phyloP scores from a whole-genome alignment of 2,797 vertebrate genomes.

The Echiichthys vipera region DNA sequence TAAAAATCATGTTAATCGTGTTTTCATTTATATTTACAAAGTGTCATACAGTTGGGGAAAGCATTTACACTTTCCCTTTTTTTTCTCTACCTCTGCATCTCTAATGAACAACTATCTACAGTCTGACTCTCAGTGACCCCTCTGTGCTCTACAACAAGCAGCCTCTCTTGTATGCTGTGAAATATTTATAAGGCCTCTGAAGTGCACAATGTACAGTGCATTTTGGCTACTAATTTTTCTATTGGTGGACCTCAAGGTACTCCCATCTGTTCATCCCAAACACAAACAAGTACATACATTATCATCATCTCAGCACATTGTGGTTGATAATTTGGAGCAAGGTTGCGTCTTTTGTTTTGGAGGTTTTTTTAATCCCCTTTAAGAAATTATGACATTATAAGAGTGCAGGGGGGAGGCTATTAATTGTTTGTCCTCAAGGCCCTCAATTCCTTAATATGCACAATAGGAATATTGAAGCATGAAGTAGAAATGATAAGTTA shows the following conservation, averaged over 20 bases:
- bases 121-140: slow-evolving; percentile 44
- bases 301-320: not conserved
- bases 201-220: slow-evolving; percentile 15
- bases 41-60: not conserved
- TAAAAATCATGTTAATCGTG: slow-evolving; percentile 11
- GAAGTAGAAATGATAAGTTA: too few relatives aligned
- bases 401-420: not conserved
- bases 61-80: slow-evolving; percentile 15
- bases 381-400: too few relatives aligned
- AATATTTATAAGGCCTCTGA: slow-evolving; percentile 60
- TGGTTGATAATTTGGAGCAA: slow-evolving; percentile 1
- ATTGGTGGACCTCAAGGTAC: slow-evolving; percentile 25
- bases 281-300: slow-evolving; percentile 10
- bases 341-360: not conserved
- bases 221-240: slow-evolving; percentile 56
- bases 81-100: slow-evolving; percentile 7
- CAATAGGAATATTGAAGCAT: too few relatives aligned
- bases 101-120: slow-evolving; percentile 38
- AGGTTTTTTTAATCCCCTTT: too few relatives aligned
- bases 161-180: slow-evolving; percentile 38
- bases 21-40: slow-evolving; percentile 12
- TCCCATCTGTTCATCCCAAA: slow-evolving; percentile 12
- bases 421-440: not conserved
- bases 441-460: too few relatives aligned
- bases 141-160: slow-evolving; percentile 33